These are phyloP conservation scores for Lophius americanus DNA, from an alignment of 2,797 vertebrate species.

Conservation along the genomic window DNA sequence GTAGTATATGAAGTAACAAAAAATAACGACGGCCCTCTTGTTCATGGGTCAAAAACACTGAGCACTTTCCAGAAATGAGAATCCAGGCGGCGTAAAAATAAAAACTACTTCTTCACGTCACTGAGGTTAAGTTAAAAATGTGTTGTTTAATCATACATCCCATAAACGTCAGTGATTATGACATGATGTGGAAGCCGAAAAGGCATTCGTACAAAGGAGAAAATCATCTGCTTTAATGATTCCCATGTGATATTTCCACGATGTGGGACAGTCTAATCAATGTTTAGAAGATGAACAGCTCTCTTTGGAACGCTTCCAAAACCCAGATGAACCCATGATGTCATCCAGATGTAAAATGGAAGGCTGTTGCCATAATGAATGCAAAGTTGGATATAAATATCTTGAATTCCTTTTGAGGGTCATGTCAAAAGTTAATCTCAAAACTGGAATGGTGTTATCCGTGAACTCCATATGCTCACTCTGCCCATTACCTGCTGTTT, in stretches of 20 bases:
- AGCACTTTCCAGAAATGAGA: too few species aligned
- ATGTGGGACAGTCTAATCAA: conserved; percentile 46
- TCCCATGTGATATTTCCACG: conserved; percentile 35
- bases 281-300: conserved; percentile 44
- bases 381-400: conserved; percentile 1
- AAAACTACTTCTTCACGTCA: too few species aligned
- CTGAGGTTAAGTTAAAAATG: too few species aligned
- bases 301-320: conserved; percentile 50
- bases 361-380: conserved; percentile 13
- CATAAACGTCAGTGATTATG: conserved; percentile 17
- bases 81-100: too few species aligned
- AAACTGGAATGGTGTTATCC: background rate
- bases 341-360: conserved; percentile 56
- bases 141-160: too few species aligned
- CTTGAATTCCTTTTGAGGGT: conserved; percentile 16
- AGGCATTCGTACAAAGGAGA: conserved; percentile 12
- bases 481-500: background rate
- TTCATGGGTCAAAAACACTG: too few species aligned
- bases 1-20: too few species aligned
- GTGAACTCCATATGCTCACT: background rate
- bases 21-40: too few species aligned
- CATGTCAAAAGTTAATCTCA: conserved; percentile 31
- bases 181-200: background rate
- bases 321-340: conserved; percentile 53
- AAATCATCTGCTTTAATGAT: conserved; percentile 10